These are phyloP conservation scores for Phalanger gymnotis DNA, from an alignment of 2,797 vertebrate genomes.

Conservation along the genomic window DNA sequence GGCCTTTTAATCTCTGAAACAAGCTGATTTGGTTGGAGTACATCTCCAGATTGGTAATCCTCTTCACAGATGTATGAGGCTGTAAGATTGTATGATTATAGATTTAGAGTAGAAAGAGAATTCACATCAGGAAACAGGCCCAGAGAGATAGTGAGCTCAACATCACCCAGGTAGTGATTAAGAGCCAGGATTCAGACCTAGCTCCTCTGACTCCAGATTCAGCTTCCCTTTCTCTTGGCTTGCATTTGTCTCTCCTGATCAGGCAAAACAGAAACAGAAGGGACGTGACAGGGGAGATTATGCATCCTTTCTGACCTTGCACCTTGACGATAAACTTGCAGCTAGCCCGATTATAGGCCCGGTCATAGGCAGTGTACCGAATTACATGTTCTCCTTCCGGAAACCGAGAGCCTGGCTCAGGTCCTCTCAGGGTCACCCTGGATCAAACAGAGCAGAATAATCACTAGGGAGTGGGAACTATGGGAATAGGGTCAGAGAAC, in stretches of 20 bases:
- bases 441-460: slow-evolving; percentile 30
- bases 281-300: background rate
- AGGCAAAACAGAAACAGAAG: slow-evolving; percentile 15
- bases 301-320: slow-evolving; percentile 87
- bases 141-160: background rate
- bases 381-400: slow-evolving; percentile 91
- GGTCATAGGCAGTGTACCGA: slow-evolving; percentile 93
- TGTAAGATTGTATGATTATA: background rate
- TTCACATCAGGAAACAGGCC: background rate
- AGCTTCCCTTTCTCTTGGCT: background rate
- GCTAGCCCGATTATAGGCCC: slow-evolving; percentile 93
- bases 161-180: background rate
- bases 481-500: slow-evolving; percentile 9
- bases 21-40: slow-evolving; percentile 12
- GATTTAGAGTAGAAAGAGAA: background rate
- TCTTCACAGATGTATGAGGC: background rate
- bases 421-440: slow-evolving; percentile 91
- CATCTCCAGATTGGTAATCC: background rate
- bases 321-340: slow-evolving; percentile 96
- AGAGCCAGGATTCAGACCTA: background rate
- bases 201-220: background rate
- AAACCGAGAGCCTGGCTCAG: slow-evolving; percentile 90
- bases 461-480: slow-evolving; percentile 21
- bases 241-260: background rate
- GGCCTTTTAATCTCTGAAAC: slow-evolving; percentile 12